Evolutionary conservation across 2,888 invertebrate species (phyloP), one percentile per base, ranked within the genome.

Genomic region (Alcis repandata): DNA sequence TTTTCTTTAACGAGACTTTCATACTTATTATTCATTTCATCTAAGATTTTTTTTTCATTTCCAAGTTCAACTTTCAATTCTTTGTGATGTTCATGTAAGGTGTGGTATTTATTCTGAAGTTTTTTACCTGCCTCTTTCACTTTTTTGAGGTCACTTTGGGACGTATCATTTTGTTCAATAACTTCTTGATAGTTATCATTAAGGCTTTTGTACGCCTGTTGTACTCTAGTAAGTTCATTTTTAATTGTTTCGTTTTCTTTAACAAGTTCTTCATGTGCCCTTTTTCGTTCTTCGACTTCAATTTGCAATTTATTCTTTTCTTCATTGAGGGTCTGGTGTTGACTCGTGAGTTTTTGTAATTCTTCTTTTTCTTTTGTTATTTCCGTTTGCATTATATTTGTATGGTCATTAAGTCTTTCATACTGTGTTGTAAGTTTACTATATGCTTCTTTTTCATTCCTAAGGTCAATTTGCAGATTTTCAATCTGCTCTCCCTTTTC

Each of bases 401-500:
- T 51, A 19, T 59, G 15, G 48, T 73, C 72, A 60, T 78, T 79
- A 10, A 86, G 63, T 59, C 73, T 74, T 22, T 82, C 79, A 68
- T 83, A 84, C 67, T 85, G 82, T 49, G 79, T 82, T 7, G 76
- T 70, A 7, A 84, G 69, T 54, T 84, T 80, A 17, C 80, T 77
- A 59, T 69, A 78, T 6, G 73, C 65, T 36, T 85, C 84, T 53
- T 80, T 89, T 67, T 88, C 89, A 58, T 82, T 86, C 62, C 80
- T 80, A 19, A 90, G 67, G 27, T 88, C 82, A 9, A 83, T 71
- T 68, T 87, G 84, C 3, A 90, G 69, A 6, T 74, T 69, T 73
- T 91, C 90, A 49, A 91, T 87, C 61, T 77, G 77, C 77, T 91
- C 90, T 56, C 88, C 87, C 41, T 88, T 89, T 68, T 83, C 79